A percentile compares a stretch with the other conserved stretches of the same genome.
phyloP scores from a whole-genome alignment of 2,888 invertebrate genomes.

The Macropis europaea region DNA sequence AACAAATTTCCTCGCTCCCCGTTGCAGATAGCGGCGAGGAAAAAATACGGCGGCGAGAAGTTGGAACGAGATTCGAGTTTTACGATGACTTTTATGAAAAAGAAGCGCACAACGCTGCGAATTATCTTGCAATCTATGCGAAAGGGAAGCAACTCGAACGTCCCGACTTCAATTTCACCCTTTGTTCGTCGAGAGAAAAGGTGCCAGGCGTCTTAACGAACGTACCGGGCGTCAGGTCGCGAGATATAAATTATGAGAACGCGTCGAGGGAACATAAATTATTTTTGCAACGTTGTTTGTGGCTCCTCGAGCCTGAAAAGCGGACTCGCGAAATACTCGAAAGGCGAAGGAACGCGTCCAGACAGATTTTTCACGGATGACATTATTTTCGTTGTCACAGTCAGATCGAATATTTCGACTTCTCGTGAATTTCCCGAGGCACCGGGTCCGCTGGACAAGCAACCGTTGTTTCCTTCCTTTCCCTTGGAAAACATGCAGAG shows the following conservation, averaged over 20 bases:
- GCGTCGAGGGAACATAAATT: not conserved
- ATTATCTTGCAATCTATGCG: slow-evolving; percentile 16
- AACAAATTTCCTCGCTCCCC: slow-evolving; percentile 30
- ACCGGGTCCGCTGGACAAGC: not conserved
- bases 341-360: not conserved
- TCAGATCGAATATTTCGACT: slow-evolving; percentile 8
- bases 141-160: not conserved
- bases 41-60: slow-evolving; percentile 4
- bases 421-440: not conserved
- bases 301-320: not conserved
- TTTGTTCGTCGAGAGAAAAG: slow-evolving; percentile 7
- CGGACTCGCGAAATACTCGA: too few species aligned
- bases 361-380: not conserved
- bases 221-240: not conserved
- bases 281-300: not conserved
- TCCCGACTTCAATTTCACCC: slow-evolving; percentile 12
- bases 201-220: slow-evolving; percentile 17
- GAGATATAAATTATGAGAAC: slow-evolving; percentile 3
- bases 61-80: slow-evolving; percentile 9
- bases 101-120: not conserved
- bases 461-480: slow-evolving; percentile 2
- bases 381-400: slow-evolving; percentile 14
- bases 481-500: not conserved
- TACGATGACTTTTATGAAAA: not conserved
- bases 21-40: slow-evolving; percentile 12